phyloP scores from a whole-genome alignment of 2,888 invertebrate genomes.

The Ichneumon xanthorius region DNA sequence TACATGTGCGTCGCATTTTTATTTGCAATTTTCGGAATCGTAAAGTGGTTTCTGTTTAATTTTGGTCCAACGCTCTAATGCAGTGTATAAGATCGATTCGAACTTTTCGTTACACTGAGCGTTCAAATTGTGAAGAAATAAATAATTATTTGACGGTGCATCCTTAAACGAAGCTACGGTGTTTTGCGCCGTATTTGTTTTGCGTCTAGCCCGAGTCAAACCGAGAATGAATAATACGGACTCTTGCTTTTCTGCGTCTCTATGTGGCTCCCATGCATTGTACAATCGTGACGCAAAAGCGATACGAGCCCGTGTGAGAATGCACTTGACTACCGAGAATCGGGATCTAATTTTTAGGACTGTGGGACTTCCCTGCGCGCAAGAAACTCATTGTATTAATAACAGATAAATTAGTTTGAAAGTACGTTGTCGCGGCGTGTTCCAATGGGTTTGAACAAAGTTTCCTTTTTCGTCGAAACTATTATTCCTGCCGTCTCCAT shows the following conservation, averaged over 20 bases:
- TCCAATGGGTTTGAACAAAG: no score
- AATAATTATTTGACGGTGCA: background rate
- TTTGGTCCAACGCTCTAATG: no score
- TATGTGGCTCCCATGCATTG: background rate
- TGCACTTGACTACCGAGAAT: conserved; percentile 10
- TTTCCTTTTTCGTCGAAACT: no score
- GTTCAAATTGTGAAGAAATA: no score
- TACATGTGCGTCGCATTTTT: no score
- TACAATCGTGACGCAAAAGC: conserved; percentile 4
- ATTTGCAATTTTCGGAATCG: no score
- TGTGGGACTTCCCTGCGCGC: background rate
- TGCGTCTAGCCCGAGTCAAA: background rate
- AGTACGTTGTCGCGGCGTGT: background rate
- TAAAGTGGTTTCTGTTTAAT: no score
- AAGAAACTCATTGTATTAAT: conserved; percentile 1
- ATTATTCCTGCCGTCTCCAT: no score
- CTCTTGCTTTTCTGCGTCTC: background rate
- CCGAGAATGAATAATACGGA: background rate
- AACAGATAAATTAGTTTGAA: background rate
- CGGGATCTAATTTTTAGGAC: background rate
- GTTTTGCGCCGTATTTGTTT: background rate
- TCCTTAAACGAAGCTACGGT: background rate
- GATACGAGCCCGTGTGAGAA: conserved; percentile 8
- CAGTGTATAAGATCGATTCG: no score
- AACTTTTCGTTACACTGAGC: no score